Percentiles rank a stretch among this genome's conserved stretches.
These are phyloP conservation scores for Elachura formosa DNA, from an alignment of 2,113 vertebrate genomes.

Conservation along the genomic window DNA sequence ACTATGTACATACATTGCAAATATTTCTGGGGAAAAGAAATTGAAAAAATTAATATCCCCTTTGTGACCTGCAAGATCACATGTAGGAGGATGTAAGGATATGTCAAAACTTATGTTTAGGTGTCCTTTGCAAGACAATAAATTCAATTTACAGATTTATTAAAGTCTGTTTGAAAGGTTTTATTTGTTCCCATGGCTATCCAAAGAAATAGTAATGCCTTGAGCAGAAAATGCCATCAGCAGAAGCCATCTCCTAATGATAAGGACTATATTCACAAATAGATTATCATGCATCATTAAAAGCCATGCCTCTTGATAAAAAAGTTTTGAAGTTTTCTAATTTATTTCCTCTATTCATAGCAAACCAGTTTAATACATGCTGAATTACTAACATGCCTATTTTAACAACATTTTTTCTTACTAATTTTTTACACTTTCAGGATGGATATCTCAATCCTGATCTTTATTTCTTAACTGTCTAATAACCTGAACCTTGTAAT, in stretches of 20 bases:
- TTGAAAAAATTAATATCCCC: background rate
- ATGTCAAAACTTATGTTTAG: background rate
- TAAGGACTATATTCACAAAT: background rate
- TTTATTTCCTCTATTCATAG: constrained; percentile 11
- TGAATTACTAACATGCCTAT: background rate
- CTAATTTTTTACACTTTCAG: background rate
- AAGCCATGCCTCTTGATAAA: constrained; percentile 17
- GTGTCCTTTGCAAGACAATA: constrained; percentile 12
- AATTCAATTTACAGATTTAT: constrained; percentile 2
- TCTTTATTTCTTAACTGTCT: background rate
- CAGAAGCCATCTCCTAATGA: background rate
- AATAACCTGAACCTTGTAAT: background rate
- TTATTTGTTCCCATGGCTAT: constrained; percentile 43
- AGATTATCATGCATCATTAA: constrained; percentile 32
- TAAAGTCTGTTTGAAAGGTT: constrained; percentile 12
- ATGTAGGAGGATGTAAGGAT: background rate
- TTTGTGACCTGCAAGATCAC: background rate
- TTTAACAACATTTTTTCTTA: background rate
- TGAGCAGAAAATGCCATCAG: constrained; percentile 14
- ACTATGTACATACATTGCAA: background rate
- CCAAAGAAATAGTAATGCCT: constrained; percentile 25
- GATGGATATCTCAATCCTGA: background rate
- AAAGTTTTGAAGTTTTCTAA: background rate
- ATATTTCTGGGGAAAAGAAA: background rate
- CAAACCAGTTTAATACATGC: background rate